A percentile compares a stretch with the other conserved stretches of the same genome.
Conservation (phyloP, 1,140 invertebrate species). For the Drosophila insularis region DNA sequence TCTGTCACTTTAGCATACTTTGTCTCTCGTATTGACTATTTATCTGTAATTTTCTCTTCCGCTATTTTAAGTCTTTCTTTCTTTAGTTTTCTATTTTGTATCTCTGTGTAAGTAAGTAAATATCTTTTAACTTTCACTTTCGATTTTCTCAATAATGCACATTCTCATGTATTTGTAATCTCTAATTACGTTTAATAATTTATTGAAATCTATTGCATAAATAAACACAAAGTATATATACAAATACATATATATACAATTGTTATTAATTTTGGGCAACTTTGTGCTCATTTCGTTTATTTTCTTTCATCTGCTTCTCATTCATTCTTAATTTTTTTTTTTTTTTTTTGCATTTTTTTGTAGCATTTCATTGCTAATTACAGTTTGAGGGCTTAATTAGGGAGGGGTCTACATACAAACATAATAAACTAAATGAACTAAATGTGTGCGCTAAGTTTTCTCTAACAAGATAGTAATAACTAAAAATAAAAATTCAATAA, state of each 20-base stretch:
- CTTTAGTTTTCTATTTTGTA: background rate
- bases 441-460: conserved; percentile 66
- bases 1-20: background rate
- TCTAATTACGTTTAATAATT: conserved; percentile 52
- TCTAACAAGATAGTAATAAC: conserved; percentile 26
- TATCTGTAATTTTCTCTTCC: background rate
- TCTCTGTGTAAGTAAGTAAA: conserved; percentile 11
- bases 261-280: conserved; percentile 49
- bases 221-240: conserved; percentile 32
- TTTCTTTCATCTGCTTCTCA: conserved; percentile 18
- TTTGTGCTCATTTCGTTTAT: conserved; percentile 54
- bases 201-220: conserved; percentile 62
- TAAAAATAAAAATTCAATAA: conserved; percentile 58
- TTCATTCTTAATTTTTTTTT: conserved; percentile 43
- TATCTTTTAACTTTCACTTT: conserved; percentile 29
- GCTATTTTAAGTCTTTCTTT: background rate
- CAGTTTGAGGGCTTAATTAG: background rate
- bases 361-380: conserved; percentile 74
- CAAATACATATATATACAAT: conserved; percentile 26
- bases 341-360: conserved; percentile 79
- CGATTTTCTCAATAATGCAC: conserved; percentile 31
- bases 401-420: conserved; percentile 29
- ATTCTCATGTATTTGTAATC: conserved; percentile 42
- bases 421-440: conserved; percentile 65
- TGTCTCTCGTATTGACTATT: background rate